Evolutionary conservation across 37 sponge, comb jelly and placozoan genomes (phyloP), one percentile per base, ranked within the genome.

Genomic region (Crambe crambe): DNA sequence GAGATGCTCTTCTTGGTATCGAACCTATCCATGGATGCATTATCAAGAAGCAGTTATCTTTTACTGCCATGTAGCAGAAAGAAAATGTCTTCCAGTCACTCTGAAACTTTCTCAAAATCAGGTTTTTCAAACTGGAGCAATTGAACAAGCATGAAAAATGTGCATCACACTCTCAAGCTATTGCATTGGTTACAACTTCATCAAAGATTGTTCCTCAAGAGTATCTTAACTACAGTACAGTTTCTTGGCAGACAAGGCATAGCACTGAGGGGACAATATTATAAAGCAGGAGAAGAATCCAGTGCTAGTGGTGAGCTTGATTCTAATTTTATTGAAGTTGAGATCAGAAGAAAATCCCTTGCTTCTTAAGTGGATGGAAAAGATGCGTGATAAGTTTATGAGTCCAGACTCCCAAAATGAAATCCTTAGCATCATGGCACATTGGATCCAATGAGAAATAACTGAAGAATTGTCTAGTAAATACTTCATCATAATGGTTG

Each of bases 341-440:
- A 34, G 76, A 60, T 39, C 70, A 30, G 62, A 84, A 70, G 85
- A 84, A 18, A 77, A 70, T 68, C 59, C 78, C 23, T 8, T 29
- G 34, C 39, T 84, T 42, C 22, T 68, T 37, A 38, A 31, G 57
- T 84, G 85, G 85, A 25, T 83, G 68, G 37, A 74, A 43, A 83
- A 69, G 60, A 56, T 40, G 5, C 37, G 37, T 12, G 78, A 76
- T 26, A 54, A 37, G 25, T 84, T 58, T 58, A 77, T 40, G 21
- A 68, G 70, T 58, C 71, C 77, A 68, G 85, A 76, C 21, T 69
- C 37, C 32, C 85, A 83, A 70, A 83, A 83, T 75, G 67, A 83
- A 66, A 65, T 75, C 25, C 51, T 83, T 5, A 17, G 43, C 29
- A 61, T 69, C 23, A 76, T 84, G 77, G 69, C 85, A 66, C 56